Evolutionary conservation across 2,888 invertebrate genomes (phyloP).

Genomic region (Platerodrilus igneus): DNA sequence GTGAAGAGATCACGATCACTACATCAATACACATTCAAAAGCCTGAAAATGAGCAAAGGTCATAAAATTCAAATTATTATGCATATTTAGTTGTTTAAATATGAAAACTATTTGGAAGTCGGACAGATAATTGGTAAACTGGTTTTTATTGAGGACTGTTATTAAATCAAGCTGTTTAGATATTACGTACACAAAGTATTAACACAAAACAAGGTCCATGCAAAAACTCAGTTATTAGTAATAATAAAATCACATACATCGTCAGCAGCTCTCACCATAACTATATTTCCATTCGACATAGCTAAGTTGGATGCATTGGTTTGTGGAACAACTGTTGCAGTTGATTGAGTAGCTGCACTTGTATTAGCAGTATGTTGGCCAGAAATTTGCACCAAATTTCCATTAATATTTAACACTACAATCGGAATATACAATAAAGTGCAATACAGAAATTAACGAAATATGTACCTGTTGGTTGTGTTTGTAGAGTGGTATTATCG

Average conservation of each 20-base stretch:
- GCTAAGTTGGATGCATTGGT: conserved; percentile 51
- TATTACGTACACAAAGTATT: conserved; percentile 5
- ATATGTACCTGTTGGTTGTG: conserved; percentile 54
- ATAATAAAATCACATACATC: conserved; percentile 39
- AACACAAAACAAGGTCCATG: background rate
- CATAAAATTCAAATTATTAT: too few relatives aligned
- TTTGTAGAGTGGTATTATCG: conserved; percentile 52
- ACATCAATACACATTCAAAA: too few relatives aligned
- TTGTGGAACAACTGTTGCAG: conserved; percentile 47
- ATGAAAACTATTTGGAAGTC: too few relatives aligned
- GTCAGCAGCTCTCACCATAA: conserved; percentile 69
- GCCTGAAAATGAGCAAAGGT: too few relatives aligned
- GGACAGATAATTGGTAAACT: too few relatives aligned
- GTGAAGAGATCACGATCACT: too few relatives aligned
- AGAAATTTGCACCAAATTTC: conserved; percentile 68
- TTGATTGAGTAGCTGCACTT: conserved; percentile 38
- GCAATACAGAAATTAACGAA: background rate
- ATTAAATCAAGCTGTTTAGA: too few relatives aligned
- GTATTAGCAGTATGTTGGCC: conserved; percentile 40
- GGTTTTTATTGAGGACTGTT: too few relatives aligned
- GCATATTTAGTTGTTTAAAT: too few relatives aligned
- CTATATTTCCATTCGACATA: conserved; percentile 67
- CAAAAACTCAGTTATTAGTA: conserved; percentile 5
- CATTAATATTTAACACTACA: conserved; percentile 72
- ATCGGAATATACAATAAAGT: conserved; percentile 31